Evolutionary conservation across 2,797 vertebrate genomes (phyloP), one percentile per base, ranked within the genome.

Genomic region (Sphenodon punctatus): DNA sequence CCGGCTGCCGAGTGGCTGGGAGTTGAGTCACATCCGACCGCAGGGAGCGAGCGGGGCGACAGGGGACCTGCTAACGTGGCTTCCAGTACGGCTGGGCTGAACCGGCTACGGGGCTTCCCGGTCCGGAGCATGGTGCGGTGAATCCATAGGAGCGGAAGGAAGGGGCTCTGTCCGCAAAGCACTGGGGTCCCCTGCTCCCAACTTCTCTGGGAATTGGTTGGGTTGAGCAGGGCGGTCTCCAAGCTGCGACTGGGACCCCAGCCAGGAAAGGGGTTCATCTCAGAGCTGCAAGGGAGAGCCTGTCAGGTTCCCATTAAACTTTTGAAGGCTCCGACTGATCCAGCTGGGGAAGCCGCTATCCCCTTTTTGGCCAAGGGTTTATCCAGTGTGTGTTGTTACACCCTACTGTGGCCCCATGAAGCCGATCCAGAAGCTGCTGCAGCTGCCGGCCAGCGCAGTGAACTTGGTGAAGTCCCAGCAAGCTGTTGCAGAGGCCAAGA

Each of bases 391-490:
- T 6, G 10, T 25, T 4, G 5, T 22, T 58, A 6, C 16, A 11
- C 6, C 5, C 17, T 7, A 17, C 34, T 14, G 6, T 27, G 25
- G 32, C 34, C 36, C 6, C 12, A 96, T 97, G 96, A 96, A 94
- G 1, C 91, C 96, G 1, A 97, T 99, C 97, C 98, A 98, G 89
- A 97, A 94, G 87, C 93, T 99, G 88, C 94, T 98, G 78, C 93
- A 99, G 96, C 95, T 99, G 80, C 98, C 98, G 0, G 95, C 95
- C 83, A 72, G 94, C 1, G 95, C 91, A 0, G 96, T 95, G 36
- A 95, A 96, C 92, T 94, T 97, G 3, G 97, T 97, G 39, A 98
- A 97, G 92, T 80, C 95, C 20, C 95, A 94, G 16, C 94, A 89
- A n/a, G 16, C 25, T 0, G 67, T 43, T 0, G 96, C 97, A 90